Base-by-base conservation (phyloP, 2,888 invertebrate species). In the Hecatera dysodea region DNA sequence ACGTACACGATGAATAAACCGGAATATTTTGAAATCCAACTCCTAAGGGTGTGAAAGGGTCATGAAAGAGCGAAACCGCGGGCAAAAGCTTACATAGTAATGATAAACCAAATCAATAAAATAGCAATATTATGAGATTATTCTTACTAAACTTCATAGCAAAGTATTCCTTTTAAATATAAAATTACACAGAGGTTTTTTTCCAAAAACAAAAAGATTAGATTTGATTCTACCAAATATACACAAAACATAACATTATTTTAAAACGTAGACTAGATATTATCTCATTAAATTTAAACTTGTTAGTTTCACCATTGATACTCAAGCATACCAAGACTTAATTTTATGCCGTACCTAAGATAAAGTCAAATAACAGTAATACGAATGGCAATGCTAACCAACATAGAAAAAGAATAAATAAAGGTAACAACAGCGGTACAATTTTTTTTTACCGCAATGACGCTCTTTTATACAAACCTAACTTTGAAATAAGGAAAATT, bases 391-490 rank as follows among this genome's bases (percentile, higher is more conserved):
- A 52, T 52, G 24, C 78, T 71, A 76, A 48, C 36, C 56, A 67
- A 79, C 62, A 60, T 65, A 80, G 72, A 85, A 88, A 87, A 83
- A 86, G 82, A 87, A 81, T 84, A 86, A 87, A 81, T 84, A 86
- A 71, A 68, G 81, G 82, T 75, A 74, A 9, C 56, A 85, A 88
- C 86, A 84, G 89, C 88, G 88, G 81, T 71, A 84, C 75, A 67
- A 75, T 72, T 60, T 44, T 60, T 44, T 39, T 55, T 66, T 60
- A 83, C 73, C 66, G 67, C 72, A 60, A 70, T 57, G 48, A 68
- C 53, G 69, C 59, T 77, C 52, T 63, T 67, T 59, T 48, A 56
- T 48, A 62, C 22, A 50, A 67, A 59, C 64, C 57, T 63, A 42
- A 61, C 61, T 27, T 19, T 59, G 8, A 50, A 61, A 62, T 48